phyloP scores from a whole-genome alignment of 2,113 vertebrate species.

The Misgurnus anguillicaudatus region DNA sequence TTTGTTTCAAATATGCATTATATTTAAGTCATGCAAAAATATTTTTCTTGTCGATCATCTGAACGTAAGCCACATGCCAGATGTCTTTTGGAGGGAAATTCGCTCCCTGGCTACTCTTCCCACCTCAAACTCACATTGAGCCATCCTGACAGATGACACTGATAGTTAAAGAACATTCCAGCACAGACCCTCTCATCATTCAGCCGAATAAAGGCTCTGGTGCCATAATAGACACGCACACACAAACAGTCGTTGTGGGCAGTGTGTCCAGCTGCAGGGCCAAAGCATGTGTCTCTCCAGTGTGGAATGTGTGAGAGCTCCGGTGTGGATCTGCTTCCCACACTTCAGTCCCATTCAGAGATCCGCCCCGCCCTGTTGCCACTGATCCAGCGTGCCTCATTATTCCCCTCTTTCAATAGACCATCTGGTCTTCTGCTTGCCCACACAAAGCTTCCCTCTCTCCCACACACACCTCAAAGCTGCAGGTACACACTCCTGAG shows the following conservation, averaged over 20 bases:
- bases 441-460: conserved; percentile 37
- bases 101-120: conserved; percentile 14
- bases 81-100: conserved; percentile 56
- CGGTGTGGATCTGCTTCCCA: conserved; percentile 65
- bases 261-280: conserved; percentile 57
- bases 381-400: conserved; percentile 65
- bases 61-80: conserved; percentile 45
- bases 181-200: conserved; percentile 53
- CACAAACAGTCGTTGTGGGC: conserved; percentile 51
- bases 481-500: conserved; percentile 53
- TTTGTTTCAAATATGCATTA: not conserved
- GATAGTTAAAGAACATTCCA: conserved; percentile 58
- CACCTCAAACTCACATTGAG: conserved; percentile 50
- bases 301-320: conserved; percentile 69
- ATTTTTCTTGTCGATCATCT: not conserved
- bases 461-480: conserved; percentile 51
- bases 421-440: conserved; percentile 80
- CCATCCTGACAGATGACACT: conserved; percentile 47
- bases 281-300: conserved; percentile 49
- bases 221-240: conserved; percentile 39
- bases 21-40: not conserved
- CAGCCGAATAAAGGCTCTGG: conserved; percentile 49
- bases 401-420: conserved; percentile 78
- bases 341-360: conserved; percentile 65
- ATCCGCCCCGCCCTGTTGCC: conserved; percentile 54